Base-by-base conservation (phyloP, 2,797 vertebrate species). In the Echeneis naucrates region DNA sequence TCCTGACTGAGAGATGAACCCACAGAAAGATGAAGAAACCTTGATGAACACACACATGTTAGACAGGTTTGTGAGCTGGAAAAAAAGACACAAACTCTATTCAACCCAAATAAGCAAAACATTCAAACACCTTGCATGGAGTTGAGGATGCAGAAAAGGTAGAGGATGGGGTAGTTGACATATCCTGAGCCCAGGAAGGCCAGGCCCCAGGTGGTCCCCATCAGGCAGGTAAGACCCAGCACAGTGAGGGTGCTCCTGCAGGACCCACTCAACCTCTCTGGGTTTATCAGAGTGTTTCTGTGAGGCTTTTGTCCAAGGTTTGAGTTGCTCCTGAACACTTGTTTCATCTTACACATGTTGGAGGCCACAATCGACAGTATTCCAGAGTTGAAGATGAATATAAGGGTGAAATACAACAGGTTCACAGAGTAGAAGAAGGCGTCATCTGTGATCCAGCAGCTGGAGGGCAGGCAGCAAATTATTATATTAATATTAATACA, bases 111-210 rank as follows among this genome's bases (percentile, higher is more conserved):
- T 14, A 50, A 21, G 24, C 9, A 54, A 30, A 33, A 57, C 7
- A 33, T 32, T n/a, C 33, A 14, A 68, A 0, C 4, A 96, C 95
- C 94, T 59, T 96, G 94, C 9, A 92, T 23, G 0, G 93, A 91
- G 86, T 96, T 96, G 68, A 95, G 88, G 87, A 94, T 91, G 75
- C 94, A 94, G 90, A 96, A 96, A n/a, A 95, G 92, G 77, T 96
- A 95, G 66, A 95, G 88, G 78, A 95, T 83, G 1, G 89, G 69
- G 57, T 85, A 88, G 59, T 88, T 90, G 74, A 92, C 72, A 56
- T 88, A 13, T 1, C 91, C 80, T 0, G 89, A 92, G 40, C 85
- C 88, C 54, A 95, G 78, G 91, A 96, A 95, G 12, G 83, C 94
- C 78, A 95, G 76, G 1, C 88, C 83, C 95, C 95, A 96, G 51